A percentile compares a stretch with the other conserved stretches of the same genome.
These are phyloP conservation scores for Nymphicus hollandicus DNA, from an alignment of 2,113 vertebrate species.

Conservation along the genomic window DNA sequence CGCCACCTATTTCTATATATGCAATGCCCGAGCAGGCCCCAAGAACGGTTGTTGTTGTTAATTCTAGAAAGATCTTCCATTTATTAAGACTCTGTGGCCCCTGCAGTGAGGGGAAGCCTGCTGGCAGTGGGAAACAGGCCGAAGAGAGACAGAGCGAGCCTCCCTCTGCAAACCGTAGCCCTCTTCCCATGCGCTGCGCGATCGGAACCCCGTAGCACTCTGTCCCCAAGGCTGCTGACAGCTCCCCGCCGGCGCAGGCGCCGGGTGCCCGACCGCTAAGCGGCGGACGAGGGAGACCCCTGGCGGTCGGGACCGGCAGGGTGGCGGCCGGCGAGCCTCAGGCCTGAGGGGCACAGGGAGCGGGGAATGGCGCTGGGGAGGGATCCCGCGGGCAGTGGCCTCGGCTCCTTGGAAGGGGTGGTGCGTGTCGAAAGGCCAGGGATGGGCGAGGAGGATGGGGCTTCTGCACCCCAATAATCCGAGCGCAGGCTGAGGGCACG, in stretches of 20 bases:
- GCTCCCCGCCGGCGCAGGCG: too few species aligned
- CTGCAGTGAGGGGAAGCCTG: not conserved
- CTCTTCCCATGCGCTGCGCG: accelerated
- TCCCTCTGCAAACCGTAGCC: not conserved
- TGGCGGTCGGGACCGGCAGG: not conserved
- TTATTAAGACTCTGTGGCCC: not conserved
- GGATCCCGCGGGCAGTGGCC: not conserved
- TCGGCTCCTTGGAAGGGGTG: accelerated
- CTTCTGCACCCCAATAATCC: accelerated
- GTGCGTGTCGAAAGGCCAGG: accelerated
- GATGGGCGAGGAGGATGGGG: accelerated
- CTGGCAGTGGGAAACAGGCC: accelerated
- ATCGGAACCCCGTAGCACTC: accelerated
- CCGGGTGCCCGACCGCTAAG: not conserved
- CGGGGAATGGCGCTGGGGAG: not conserved
- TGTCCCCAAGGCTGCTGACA: accelerated
- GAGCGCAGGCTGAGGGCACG: not conserved
- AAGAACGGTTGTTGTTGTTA: accelerated
- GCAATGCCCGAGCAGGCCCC: not conserved
- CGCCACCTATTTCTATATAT: accelerated
- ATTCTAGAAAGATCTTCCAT: not conserved
- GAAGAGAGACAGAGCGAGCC: accelerated
- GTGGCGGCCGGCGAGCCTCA: not conserved
- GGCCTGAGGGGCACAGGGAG: too few species aligned
- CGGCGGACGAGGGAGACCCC: not conserved